Base-by-base conservation (phyloP, 2,113 vertebrate genomes). In the Macroglossus sobrinus region DNA sequence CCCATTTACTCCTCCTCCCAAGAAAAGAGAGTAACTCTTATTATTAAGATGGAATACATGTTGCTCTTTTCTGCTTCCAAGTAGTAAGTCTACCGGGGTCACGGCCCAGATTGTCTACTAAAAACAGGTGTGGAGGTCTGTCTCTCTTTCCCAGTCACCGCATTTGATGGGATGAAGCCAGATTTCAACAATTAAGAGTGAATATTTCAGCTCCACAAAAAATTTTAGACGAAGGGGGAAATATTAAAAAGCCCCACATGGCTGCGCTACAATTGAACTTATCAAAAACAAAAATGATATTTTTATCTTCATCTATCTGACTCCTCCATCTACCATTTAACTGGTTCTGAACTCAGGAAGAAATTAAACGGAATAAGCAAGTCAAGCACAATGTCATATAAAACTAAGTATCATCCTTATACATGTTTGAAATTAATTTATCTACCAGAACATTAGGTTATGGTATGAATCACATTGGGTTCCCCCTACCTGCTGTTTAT, bases 401-500 rank as follows among this genome's bases (percentile, higher is more conserved):
- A 88, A 95, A 50, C 21, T 71, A 0, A 9, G 4, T 55, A 43
- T 79, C 11, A 43, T 43, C 78, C 82, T 97, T 85, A 76, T 75
- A 64, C 35, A 91, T 12, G 1, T 40, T 53, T 76, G 30, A 28
- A 92, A 80, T 59, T 80, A 82, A 78, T 75, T 57, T 87, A 79
- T 84, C 78, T 72, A 71, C 8, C 24, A 82, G 89, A 74, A 57
- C 45, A 93, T 35, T 1, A 89, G 22, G 33, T 69, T 87, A 91
- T 21, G 0, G 28, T 80, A 92, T 30, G 59, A 0, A 90, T 21
- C 81, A 61, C 0, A 84, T 69, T 3, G 81, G 12, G 3, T 88
- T 61, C 0, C 72, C 91, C 90, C 68, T 85, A 99, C 99, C 99
- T 99, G 99, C 88, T 99, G 99, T 93, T 99, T 99, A 97, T 99